Evolutionary conservation across 1,140 invertebrate species (phyloP).

Genomic region (Drosophila jambulina): DNA sequence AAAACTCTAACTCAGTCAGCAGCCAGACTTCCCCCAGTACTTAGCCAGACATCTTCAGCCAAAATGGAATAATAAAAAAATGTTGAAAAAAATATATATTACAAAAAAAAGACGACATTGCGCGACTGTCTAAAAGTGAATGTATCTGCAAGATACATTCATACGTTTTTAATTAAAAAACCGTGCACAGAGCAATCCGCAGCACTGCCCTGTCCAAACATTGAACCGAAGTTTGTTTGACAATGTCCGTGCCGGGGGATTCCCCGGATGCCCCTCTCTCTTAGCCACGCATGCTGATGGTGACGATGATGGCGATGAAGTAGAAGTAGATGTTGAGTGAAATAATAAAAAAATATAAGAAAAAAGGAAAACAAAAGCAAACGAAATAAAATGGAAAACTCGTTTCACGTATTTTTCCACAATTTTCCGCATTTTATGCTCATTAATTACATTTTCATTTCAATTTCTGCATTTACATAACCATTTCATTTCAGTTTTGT

Average conservation of each 20-base stretch:
- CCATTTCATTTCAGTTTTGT: constrained; percentile 54
- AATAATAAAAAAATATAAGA: constrained; percentile 4
- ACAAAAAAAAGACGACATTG: constrained; percentile 1
- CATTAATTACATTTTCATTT: constrained; percentile 81
- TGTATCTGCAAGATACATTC: constrained; percentile 47
- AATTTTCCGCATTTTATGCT: constrained; percentile 81
- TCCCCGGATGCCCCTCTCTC: background rate
- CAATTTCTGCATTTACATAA: constrained; percentile 78
- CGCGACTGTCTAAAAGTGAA: constrained; percentile 48
- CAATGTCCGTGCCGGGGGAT: constrained; percentile 47
- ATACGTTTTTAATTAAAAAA: constrained; percentile 54
- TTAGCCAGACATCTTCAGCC: background rate
- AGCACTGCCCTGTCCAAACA: constrained; percentile 51
- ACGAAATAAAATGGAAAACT: constrained; percentile 68
- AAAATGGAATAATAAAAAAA: background rate
- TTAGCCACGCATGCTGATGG: constrained; percentile 5
- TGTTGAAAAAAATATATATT: background rate
- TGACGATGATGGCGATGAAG: constrained; percentile 12
- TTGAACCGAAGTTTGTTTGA: constrained; percentile 63
- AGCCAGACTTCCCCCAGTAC: background rate
- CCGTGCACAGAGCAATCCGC: constrained; percentile 15
- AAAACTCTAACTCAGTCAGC: background rate
- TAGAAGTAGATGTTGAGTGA: constrained; percentile 34
- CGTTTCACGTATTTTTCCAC: constrained; percentile 70
- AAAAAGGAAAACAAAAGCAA: constrained; percentile 10